Evolutionary conservation across 2,888 invertebrate genomes (phyloP), one percentile per base, ranked within the genome.

Genomic region (Leucania comma): DNA sequence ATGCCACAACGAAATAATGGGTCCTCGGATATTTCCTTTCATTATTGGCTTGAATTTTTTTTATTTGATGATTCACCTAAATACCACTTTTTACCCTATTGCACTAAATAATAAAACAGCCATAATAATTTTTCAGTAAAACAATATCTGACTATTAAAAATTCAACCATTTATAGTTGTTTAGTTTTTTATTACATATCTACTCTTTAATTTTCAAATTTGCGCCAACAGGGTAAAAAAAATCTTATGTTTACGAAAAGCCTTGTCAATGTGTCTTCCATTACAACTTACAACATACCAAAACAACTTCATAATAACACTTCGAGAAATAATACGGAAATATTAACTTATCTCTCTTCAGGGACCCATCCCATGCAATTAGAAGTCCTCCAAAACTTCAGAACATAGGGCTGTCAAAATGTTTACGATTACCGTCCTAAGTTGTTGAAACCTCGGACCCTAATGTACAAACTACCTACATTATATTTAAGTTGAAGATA

Each of bases 391-490:
- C 63, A 50, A 17, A 87, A 87, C 80, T 87, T 68, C 67, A 53
- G 63, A 77, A 81, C 79, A 83, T 32, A 76, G 82, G 75, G 80
- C 63, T 78, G 82, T 81, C 83, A 82, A 85, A 86, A 84, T 86
- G 87, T 86, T 87, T 87, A 86, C 86, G 86, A 85, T 89, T 85
- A 81, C 78, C 79, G 78, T 61, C 66, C 64, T 81, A 86, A 88
- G 84, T 87, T 85, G 82, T 82, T 70, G 82, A 80, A 86, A 82
- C 85, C 84, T 82, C 81, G 72, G 72, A 71, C 80, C 78, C 81
- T 86, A 88, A 90, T 88, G 84, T 80, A 68, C 71, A 75, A 89
- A 89, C 84, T 89, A 89, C 86, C 78, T 78, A 79, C 86, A 89
- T 88, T 87, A 86, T 83, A 88, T 87, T 86, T 83, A 82, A 87